Evolutionary conservation across 2,888 invertebrate genomes (phyloP).

Genomic region (Elgonia sp.): DNA sequence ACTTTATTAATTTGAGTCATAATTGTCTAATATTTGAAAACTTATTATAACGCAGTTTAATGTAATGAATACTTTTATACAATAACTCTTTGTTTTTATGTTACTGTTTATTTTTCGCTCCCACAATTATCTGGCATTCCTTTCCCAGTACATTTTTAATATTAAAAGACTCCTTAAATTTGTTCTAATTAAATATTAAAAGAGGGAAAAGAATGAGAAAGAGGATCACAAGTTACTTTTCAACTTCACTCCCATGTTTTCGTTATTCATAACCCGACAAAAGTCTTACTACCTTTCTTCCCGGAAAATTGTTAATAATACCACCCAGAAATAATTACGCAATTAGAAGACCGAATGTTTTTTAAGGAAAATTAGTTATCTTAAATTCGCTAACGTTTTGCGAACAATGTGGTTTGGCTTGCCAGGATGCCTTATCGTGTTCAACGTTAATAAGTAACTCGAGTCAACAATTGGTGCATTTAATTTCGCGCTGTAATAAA

Average conservation of each 20-base stretch:
- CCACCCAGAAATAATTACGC: conserved; percentile 8
- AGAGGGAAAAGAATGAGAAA: too few relatives aligned
- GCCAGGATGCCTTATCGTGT: background rate
- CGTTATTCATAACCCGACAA: background rate
- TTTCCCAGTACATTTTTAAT: too few relatives aligned
- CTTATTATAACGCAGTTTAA: too few relatives aligned
- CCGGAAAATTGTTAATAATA: background rate
- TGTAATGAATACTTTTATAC: too few relatives aligned
- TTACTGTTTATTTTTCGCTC: too few relatives aligned
- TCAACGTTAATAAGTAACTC: conserved; percentile 1
- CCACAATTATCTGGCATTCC: too few relatives aligned
- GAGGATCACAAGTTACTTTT: background rate
- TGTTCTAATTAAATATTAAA: background rate
- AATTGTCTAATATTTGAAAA: too few relatives aligned
- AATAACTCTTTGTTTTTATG: too few relatives aligned
- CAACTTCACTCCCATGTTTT: background rate
- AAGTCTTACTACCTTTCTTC: background rate
- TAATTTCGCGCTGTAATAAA: background rate
- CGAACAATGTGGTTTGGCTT: background rate
- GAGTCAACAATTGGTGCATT: conserved; percentile 12
- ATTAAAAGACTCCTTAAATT: background rate
- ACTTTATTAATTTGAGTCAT: too few relatives aligned
- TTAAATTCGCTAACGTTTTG: background rate
- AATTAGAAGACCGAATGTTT: background rate
- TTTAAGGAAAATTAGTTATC: conserved; percentile 1